Conservation (phyloP, 2,113 vertebrate species). For the Hypomesus transpacificus region DNA sequence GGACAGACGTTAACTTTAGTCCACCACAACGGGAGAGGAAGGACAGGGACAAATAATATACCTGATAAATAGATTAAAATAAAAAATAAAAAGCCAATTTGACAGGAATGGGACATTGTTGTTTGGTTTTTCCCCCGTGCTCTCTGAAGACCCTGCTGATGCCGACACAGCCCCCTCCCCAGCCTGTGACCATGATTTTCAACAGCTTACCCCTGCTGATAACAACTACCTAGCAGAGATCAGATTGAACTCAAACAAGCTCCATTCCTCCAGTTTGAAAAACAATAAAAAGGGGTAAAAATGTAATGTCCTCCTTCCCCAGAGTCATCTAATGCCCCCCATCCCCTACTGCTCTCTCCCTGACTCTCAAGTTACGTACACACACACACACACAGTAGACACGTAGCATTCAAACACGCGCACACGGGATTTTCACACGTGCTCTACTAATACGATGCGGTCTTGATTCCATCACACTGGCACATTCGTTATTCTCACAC, state of each 20-base stretch:
- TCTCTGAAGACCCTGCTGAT: slow-evolving; percentile 56
- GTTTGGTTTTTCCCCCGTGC: slow-evolving; percentile 48
- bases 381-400: slow-evolving; percentile 3
- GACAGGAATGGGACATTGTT: slow-evolving; percentile 58
- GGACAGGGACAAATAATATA: too few species aligned
- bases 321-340: slow-evolving; percentile 50
- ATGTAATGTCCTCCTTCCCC: slow-evolving; percentile 54
- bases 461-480: background rate
- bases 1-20: too few species aligned
- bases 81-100: slow-evolving; percentile 40
- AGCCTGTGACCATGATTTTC: slow-evolving; percentile 33
- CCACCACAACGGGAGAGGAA: too few species aligned
- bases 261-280: slow-evolving; percentile 43
- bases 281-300: slow-evolving; percentile 52
- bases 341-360: slow-evolving; percentile 55
- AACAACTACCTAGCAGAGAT: slow-evolving; percentile 48
- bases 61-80: slow-evolving; percentile 1
- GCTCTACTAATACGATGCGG: too few species aligned
- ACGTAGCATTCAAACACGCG: background rate
- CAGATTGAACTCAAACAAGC: slow-evolving; percentile 55
- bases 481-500: background rate
- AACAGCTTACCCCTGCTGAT: slow-evolving; percentile 31
- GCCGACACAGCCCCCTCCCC: slow-evolving; percentile 21
- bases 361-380: slow-evolving; percentile 50
- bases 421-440: slow-evolving; percentile 4